Base-by-base conservation (phyloP, 2,888 invertebrate genomes). In the Acleris cristana region DNA sequence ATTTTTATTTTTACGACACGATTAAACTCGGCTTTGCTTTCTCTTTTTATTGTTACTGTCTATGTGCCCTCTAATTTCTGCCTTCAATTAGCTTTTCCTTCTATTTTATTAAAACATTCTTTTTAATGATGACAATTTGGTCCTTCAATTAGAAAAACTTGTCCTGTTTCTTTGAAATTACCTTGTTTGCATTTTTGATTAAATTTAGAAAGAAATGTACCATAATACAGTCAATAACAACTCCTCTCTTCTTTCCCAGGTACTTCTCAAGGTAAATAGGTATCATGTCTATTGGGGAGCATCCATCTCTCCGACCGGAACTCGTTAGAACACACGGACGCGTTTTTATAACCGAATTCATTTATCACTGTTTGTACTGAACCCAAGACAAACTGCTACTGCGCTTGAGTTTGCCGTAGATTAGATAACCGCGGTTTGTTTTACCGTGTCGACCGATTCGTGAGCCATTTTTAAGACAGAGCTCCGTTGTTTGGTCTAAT, bases 181-280 rank as follows among this genome's bases (percentile, higher is more conserved):
- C 54, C 30, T 18, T 21, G 51, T 66, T 34, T 34, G 45, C 14
- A 56, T 66, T 30, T 62, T 66, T 57, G 52, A 23, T 56, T 44
- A n/a, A 2, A 48, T 45, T 52, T 62, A 56, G 49, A 48, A 40
- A 58, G 18, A 40, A 40, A 40, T 40, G 40, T 40, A 40, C 68
- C 64, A 63, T 71, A 54, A 76, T 76, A 73, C 82, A 76, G 79
- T 84, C 78, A 89, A 87, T 90, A 91, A 92, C 86, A 81, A 80
- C 80, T 78, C 83, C 85, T 92, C 88, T 91, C 89, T 92, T 91
- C 88, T 92, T 91, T 85, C 90, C 82, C 91, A 92, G 91, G 91
- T 92, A 92, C 91, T 92, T 92, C 91, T 90, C 91, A 91, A 91
- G 90, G 90, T 92, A 90, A 92, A 91, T 91, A 90, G 91, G 91